Conservation (phyloP, 1,140 invertebrate genomes). For the Drosophila virilis region DNA sequence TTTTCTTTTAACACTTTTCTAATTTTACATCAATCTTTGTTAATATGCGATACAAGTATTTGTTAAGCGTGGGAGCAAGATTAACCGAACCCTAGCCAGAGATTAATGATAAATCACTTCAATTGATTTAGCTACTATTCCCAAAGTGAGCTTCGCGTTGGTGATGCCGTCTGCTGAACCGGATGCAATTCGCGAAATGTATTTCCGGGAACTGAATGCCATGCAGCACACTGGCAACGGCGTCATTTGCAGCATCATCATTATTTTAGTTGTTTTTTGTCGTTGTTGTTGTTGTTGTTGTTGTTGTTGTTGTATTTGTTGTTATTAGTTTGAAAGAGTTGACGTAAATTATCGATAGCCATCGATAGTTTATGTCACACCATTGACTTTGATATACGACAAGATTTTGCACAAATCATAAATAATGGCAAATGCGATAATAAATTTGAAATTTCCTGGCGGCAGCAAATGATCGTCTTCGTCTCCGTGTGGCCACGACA, state of each 20-base stretch:
- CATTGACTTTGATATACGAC: conserved; percentile 77
- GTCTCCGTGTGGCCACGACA: conserved; percentile 28
- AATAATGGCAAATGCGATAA: conserved; percentile 76
- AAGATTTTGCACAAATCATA: conserved; percentile 72
- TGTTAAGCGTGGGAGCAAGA: conserved; percentile 5
- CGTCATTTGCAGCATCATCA: conserved; percentile 43
- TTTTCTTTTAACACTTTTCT: no score
- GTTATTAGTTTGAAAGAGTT: conserved; percentile 50
- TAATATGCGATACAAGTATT: neutral
- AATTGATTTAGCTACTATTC: conserved; percentile 9
- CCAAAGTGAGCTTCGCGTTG: neutral
- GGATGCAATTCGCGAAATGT: conserved; percentile 37
- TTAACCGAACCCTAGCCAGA: neutral
- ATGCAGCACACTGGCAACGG: conserved; percentile 37
- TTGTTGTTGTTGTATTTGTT: conserved; percentile 18
- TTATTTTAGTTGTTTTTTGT: conserved; percentile 29
- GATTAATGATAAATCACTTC: conserved; percentile 14
- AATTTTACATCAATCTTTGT: no score
- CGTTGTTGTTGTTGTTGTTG: conserved; percentile 10
- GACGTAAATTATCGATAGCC: conserved; percentile 66
- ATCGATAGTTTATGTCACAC: conserved; percentile 69
- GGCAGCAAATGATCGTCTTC: conserved; percentile 64
- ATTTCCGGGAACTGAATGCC: conserved; percentile 12
- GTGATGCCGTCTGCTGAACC: conserved; percentile 21
- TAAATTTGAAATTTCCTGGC: conserved; percentile 76